Evolutionary conservation across 2,113 vertebrate species (phyloP).

Genomic region (Climacteris rufus): DNA sequence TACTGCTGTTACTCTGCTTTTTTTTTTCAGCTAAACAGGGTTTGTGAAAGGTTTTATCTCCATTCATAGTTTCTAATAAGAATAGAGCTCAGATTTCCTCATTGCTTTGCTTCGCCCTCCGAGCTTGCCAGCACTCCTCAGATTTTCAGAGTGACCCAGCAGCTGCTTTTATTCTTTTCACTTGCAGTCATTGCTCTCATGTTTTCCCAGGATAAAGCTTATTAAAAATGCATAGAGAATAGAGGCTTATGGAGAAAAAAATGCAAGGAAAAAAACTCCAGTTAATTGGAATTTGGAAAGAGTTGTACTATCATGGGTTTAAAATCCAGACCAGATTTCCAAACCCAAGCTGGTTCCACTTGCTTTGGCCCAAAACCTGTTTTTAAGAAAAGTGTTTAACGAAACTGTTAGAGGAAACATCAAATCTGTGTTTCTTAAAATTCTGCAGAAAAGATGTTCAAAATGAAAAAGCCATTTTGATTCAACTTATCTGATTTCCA

Average conservation of each 20-base stretch:
- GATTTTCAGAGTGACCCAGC: constrained; percentile 7
- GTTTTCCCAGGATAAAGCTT: constrained; percentile 59
- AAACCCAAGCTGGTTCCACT: constrained; percentile 13
- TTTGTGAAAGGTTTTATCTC: constrained; percentile 9
- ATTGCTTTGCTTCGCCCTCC: background rate
- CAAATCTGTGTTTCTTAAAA: background rate
- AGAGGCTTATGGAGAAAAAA: constrained; percentile 17
- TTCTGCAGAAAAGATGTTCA: background rate
- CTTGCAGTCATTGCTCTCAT: background rate
- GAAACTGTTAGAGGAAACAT: constrained; percentile 10
- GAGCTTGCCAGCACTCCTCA: background rate
- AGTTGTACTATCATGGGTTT: background rate
- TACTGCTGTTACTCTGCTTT: background rate
- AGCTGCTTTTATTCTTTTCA: constrained; percentile 17
- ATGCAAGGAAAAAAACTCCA: background rate
- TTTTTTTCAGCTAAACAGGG: background rate
- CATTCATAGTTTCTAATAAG: constrained; percentile 2
- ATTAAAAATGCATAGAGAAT: constrained; percentile 58
- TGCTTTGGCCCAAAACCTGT: background rate
- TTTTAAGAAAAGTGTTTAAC: background rate
- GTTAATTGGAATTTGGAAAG: constrained; percentile 44
- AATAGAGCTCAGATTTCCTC: background rate
- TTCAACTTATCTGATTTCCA: background rate
- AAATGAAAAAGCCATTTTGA: constrained; percentile 6
- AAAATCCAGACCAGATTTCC: constrained; percentile 12